These are phyloP conservation scores for Salpingus planirostris DNA, from an alignment of 2,888 invertebrate species.

Conservation along the genomic window DNA sequence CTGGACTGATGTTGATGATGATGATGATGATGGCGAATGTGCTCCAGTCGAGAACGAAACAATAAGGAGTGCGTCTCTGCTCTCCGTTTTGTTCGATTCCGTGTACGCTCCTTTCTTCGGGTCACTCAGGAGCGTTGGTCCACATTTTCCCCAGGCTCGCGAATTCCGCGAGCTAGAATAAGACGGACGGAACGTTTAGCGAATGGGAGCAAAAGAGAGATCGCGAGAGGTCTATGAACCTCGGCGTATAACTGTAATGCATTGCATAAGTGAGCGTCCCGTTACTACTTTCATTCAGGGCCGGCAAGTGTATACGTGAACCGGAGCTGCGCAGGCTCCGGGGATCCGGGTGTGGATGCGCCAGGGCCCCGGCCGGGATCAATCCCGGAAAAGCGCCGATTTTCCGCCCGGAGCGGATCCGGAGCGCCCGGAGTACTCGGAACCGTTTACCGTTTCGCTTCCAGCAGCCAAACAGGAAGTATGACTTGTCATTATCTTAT, in stretches of 20 bases:
- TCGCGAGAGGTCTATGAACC: constrained; percentile 26
- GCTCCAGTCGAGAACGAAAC: constrained; percentile 13
- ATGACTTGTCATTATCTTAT: no score
- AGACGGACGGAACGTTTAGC: constrained; percentile 3
- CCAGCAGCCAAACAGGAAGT: no score
- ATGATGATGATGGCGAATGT: no score
- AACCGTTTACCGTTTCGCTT: no score
- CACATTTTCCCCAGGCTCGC: constrained; percentile 25
- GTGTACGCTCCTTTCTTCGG: constrained; percentile 35
- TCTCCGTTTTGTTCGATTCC: constrained; percentile 23
- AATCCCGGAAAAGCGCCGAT: no score
- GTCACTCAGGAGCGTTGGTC: constrained; percentile 33
- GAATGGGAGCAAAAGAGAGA: constrained; percentile 10
- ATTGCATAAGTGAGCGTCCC: constrained; percentile 32
- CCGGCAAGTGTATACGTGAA: constrained; percentile 19
- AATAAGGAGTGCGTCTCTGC: constrained; percentile 5
- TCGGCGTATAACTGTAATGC: constrained; percentile 29
- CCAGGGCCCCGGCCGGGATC: neutral
- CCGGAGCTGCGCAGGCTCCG: neutral
- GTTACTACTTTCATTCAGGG: constrained; percentile 32
- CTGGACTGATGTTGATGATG: constrained; percentile 19
- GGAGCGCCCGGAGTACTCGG: no score
- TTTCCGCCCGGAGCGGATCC: no score
- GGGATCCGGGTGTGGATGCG: neutral
- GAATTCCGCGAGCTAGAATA: constrained; percentile 9